Conservation (phyloP, 2,888 invertebrate genomes). For the Ornithoptera alexandrae region DNA sequence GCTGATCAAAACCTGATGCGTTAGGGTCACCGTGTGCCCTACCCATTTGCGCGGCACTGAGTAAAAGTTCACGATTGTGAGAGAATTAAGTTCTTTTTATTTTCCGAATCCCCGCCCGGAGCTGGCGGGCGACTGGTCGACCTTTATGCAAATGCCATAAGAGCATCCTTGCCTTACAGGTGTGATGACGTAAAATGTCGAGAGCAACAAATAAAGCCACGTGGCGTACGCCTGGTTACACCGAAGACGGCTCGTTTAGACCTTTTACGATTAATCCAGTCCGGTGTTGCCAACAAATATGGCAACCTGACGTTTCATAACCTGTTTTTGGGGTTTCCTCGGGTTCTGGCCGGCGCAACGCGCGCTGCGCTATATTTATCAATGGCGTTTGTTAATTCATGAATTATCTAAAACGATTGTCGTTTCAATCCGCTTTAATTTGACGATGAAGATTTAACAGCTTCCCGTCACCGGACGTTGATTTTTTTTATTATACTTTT, state of each 20-base stretch:
- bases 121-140: conserved; percentile 53
- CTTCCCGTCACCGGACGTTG: too few relatives aligned
- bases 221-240: conserved; percentile 58
- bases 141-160: conserved; percentile 56
- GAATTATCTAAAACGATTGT: background rate
- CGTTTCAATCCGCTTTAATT: too few relatives aligned
- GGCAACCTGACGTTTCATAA: conserved; percentile 76
- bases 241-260: conserved; percentile 71
- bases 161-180: conserved; percentile 64
- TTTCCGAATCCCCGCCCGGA: conserved; percentile 24
- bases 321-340: conserved; percentile 79
- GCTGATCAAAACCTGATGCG: too few relatives aligned
- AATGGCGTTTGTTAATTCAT: conserved; percentile 48
- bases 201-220: conserved; percentile 57
- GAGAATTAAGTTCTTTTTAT: conserved; percentile 13
- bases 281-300: conserved; percentile 70
- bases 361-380: conserved; percentile 36
- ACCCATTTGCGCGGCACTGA: too few relatives aligned
- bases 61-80: conserved; percentile 25
- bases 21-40: too few relatives aligned
- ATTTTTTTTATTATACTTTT: too few relatives aligned
- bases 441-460: too few relatives aligned
- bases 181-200: conserved; percentile 60
- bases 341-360: conserved; percentile 56
- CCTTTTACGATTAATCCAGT: conserved; percentile 79